Base-by-base conservation (phyloP, 2,888 invertebrate species). In the Helleia helle region DNA sequence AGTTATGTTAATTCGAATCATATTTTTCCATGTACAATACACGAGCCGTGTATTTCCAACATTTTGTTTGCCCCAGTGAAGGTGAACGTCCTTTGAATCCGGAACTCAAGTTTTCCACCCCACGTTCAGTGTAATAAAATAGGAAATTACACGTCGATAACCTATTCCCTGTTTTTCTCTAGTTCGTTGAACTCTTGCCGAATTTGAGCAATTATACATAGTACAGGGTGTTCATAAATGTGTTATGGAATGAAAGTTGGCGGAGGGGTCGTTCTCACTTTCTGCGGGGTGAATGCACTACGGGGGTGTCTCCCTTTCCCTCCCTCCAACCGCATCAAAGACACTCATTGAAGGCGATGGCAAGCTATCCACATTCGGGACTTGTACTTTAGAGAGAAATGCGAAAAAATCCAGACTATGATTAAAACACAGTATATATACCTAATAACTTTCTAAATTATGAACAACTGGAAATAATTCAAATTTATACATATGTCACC, bases 261-360 rank as follows among this genome's bases (percentile, higher is more conserved):
- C 59, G 56, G 60, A 47, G 56, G 66, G 73, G 69, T 54, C 59
- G 65, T 63, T 75, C 74, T 80, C 79, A 73, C 80, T 83, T 81
- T 81, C 80, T 62, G 58, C 67, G 79, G 79, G 84, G 80, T 81
- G 84, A 83, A 81, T 83, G 84, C 80, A 81, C 84, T 70, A 42
- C 36, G 69, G 71, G 75, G 71, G 72, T 52, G 66, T 65, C 71
- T 62, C 71, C 59, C 71, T 73, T 66, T 52, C 49, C 57, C 59
- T 61, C 67, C 71, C 71, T 65, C 65, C 65, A 61, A 65, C 62
- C 70, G 68, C 74, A 74, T 68, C 68, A 62, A 75, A 81, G 79
- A 76, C 69, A 71, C 60, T 71, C 71, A 71, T 65, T 70, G 69
- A 69, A 71, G 70, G 65, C 56, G 54, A 50, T 55, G 58, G 54